Base-by-base conservation (phyloP, 1,140 invertebrate genomes). In the Heterodera schachtii region DNA sequence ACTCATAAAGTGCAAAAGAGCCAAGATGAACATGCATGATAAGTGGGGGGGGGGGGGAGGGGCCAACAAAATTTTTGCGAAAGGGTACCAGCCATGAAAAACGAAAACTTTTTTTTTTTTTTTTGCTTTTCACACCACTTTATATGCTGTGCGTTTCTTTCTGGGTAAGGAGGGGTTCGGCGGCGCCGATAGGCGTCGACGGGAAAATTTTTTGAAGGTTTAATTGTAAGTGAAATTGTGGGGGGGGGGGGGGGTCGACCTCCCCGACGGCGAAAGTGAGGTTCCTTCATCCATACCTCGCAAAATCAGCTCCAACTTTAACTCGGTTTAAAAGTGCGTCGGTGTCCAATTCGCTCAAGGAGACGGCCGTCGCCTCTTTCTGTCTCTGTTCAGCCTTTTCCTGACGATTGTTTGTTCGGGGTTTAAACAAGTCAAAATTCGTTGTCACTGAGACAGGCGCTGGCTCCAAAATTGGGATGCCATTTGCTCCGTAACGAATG, bases 291-390 rank as follows among this genome's bases (percentile, higher is more conserved):
- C 84, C 84, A 47, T 47, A 86, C 84, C 44, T 84, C 16, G 85
- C 85, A 87, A 87, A 87, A 70, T 81, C 76, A 8, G 73, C 85
- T 16, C 16, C 46, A 3, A 46, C 31, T 69, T 80, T 71, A 21
- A 85, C 86, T 64, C 76, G 16, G 9, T 57, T n/a, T 41, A 85
- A 60, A 46, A 85, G 46, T 49, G 46, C 60, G 60, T 85, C 85
- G 47, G 84, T 79, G 73, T 85, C 85, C 41, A 85, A 52, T 41
- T 85, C 84, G 16, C 86, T 71, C 57, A 85, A 46, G 52, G 49
- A 43, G 46, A 86, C 41, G 49, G 71, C 64, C 43, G 64, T 41
- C 21, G 70, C 67, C 16, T 69, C 44, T 11, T 47, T 44, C 43
- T 44, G 69, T 60, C 76, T 13, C 66, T 66, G 11, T 31, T 60